A percentile compares a stretch with the other conserved stretches of the same genome.
Conservation (phyloP, 2,797 vertebrate genomes). For the Sebastes diaconus region DNA sequence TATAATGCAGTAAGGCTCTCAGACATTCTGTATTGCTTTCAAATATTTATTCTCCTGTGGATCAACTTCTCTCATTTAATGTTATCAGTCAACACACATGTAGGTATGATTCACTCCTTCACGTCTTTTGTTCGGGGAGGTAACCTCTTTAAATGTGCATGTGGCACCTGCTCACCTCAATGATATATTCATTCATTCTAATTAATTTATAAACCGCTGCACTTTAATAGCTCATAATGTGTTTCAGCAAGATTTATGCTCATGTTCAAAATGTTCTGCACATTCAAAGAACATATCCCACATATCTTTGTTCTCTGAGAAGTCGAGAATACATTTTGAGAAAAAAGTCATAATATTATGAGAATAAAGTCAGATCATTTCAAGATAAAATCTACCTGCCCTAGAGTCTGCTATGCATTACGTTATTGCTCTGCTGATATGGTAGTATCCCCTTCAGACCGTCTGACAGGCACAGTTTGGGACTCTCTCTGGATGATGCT, state of each 20-base stretch:
- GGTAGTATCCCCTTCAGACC: too few relatives aligned
- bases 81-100: background rate
- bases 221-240: background rate
- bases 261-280: background rate
- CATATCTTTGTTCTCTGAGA: too few relatives aligned
- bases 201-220: background rate
- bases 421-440: too few relatives aligned
- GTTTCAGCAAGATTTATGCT: too few relatives aligned
- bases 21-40: background rate
- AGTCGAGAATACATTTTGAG: too few relatives aligned
- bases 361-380: background rate
- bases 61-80: background rate
- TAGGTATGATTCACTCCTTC: background rate
- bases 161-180: background rate
- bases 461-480: too few relatives aligned
- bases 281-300: background rate
- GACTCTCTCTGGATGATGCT: too few relatives aligned
- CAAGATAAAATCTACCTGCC: too few relatives aligned
- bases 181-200: background rate
- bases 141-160: background rate
- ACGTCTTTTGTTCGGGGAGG: background rate
- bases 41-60: background rate
- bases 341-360: background rate
- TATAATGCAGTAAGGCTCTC: background rate
- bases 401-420: too few relatives aligned